phyloP scores from a whole-genome alignment of 37 sponge, comb jelly and placozoan species.

The Dysidea cf. avara region DNA sequence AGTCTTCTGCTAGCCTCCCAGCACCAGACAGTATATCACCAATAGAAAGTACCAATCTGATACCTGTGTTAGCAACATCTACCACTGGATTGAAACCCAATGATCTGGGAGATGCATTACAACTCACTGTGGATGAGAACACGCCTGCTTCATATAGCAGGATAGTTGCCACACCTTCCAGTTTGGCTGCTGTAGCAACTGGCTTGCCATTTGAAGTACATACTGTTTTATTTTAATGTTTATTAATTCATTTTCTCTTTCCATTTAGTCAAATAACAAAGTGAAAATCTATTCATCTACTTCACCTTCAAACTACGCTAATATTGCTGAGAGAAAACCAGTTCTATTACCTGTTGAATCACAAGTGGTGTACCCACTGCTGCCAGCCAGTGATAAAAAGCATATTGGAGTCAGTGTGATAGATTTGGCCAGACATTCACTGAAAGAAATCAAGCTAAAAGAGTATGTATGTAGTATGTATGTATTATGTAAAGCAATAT shows the following conservation, averaged over 20 bases:
- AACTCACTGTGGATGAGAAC: conserved; percentile 20
- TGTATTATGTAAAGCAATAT: background rate
- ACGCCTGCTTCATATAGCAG: conserved; percentile 29
- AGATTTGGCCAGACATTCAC: conserved; percentile 29
- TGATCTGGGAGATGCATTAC: conserved; percentile 6
- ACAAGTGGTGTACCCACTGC: conserved; percentile 31
- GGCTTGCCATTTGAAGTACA: conserved; percentile 38
- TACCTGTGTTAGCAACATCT: background rate
- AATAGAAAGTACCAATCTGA: background rate
- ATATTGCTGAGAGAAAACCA: background rate
- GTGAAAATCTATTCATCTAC: conserved; percentile 9
- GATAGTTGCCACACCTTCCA: background rate
- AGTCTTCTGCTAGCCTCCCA: background rate
- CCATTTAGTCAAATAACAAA: background rate
- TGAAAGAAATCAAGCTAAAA: conserved; percentile 24
- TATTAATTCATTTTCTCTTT: background rate
- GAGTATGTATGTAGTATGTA: conserved; percentile 15
- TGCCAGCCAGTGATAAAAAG: background rate
- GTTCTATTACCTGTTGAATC: conserved; percentile 25
- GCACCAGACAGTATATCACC: background rate
- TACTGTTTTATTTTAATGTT: background rate
- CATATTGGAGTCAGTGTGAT: conserved; percentile 26
- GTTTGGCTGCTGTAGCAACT: conserved; percentile 19
- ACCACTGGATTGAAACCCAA: conserved; percentile 11
- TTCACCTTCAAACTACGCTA: background rate